Evolutionary conservation across 2,797 vertebrate species (phyloP).

Genomic region (Gobionotothen gibberifrons): DNA sequence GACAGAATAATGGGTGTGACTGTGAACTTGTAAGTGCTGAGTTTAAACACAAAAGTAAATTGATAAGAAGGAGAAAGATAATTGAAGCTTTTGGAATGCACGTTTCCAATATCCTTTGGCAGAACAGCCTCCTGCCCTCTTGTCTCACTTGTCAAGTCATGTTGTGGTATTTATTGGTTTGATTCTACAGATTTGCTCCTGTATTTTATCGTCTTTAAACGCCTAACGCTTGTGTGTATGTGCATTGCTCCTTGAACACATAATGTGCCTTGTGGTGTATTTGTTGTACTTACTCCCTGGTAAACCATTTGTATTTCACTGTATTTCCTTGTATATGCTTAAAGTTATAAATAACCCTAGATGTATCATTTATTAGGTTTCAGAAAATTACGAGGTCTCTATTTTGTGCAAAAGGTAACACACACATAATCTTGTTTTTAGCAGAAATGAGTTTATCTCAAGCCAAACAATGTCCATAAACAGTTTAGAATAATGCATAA

Average conservation of each 20-base stretch:
- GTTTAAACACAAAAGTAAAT: conserved; percentile 33
- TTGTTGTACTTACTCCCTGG: neutral
- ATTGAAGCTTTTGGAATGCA: conserved; percentile 66
- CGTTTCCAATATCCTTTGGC: conserved; percentile 73
- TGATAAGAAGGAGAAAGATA: conserved; percentile 37
- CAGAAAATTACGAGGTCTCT: neutral
- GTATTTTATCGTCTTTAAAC: conserved; percentile 45
- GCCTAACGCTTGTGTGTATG: conserved; percentile 1
- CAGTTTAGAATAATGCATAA: too few species aligned
- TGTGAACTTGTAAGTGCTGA: conserved; percentile 8
- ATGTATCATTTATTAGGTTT: neutral
- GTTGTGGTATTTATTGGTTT: conserved; percentile 84
- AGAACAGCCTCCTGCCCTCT: conserved; percentile 72
- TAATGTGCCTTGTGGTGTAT: neutral
- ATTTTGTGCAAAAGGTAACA: neutral
- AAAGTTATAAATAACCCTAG: neutral
- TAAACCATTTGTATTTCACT: neutral
- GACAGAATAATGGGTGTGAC: conserved; percentile 5
- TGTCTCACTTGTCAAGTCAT: conserved; percentile 82
- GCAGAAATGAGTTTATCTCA: too few species aligned
- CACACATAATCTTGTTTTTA: neutral
- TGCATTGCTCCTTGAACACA: conserved; percentile 4
- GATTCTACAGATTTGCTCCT: conserved; percentile 69
- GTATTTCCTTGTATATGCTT: neutral
- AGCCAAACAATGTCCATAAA: too few species aligned